These are phyloP conservation scores for Clivina fossor DNA, from an alignment of 2,888 invertebrate species.

Conservation along the genomic window DNA sequence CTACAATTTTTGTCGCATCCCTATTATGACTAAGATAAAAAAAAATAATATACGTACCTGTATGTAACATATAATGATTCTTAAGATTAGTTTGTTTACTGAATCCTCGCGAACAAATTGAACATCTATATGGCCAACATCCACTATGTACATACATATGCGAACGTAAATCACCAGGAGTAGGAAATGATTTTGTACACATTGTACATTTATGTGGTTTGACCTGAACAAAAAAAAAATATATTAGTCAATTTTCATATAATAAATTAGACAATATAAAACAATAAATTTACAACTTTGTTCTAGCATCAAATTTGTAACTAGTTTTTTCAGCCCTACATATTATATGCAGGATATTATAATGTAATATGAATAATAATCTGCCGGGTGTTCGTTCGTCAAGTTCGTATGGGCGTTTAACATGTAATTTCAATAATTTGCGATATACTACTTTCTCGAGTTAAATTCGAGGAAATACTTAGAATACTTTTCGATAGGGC, in stretches of 20 bases:
- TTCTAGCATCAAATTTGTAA: too few species aligned
- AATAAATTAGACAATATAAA: background rate
- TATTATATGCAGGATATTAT: too few species aligned
- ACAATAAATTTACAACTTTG: background rate
- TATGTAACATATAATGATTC: conserved; percentile 69
- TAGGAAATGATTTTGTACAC: conserved; percentile 72
- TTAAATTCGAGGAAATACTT: too few species aligned
- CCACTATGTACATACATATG: conserved; percentile 75
- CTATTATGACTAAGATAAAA: too few species aligned
- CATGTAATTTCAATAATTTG: too few species aligned
- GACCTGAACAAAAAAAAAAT: conserved; percentile 55
- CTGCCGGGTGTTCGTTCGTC: too few species aligned
- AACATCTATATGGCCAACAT: conserved; percentile 71
- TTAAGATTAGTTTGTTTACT: conserved; percentile 72
- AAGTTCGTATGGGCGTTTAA: too few species aligned
- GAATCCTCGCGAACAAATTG: conserved; percentile 69
- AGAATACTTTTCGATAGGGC: too few species aligned
- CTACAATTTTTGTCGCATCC: too few species aligned
- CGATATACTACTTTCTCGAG: too few species aligned
- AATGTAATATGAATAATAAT: too few species aligned
- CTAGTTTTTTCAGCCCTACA: too few species aligned
- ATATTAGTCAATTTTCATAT: background rate
- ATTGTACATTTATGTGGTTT: conserved; percentile 72
- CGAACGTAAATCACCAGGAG: conserved; percentile 70
- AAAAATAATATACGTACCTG: conserved; percentile 45